These are phyloP conservation scores for Alouatta palliata DNA, from an alignment of 2,113 vertebrate species.

Conservation along the genomic window DNA sequence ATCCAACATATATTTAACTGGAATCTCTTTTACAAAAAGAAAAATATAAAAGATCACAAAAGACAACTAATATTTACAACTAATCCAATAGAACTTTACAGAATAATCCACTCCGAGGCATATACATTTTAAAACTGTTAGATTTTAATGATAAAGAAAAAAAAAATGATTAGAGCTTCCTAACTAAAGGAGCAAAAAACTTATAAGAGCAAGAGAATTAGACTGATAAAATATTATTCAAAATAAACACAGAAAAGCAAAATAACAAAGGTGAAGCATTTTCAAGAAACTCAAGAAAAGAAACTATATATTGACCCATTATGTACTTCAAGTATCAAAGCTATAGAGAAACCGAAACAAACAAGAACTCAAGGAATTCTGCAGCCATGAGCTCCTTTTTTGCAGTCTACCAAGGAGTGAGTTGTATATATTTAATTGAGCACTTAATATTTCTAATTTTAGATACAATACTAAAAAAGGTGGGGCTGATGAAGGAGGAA, in stretches of 20 bases:
- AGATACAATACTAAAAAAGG: neutral
- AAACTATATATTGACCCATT: neutral
- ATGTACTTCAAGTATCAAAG: neutral
- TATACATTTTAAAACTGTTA: neutral
- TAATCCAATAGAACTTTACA: neutral
- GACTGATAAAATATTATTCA: neutral
- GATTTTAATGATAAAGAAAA: neutral
- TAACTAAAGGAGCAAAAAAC: neutral
- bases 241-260: neutral
- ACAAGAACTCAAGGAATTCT: neutral
- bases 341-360: neutral
- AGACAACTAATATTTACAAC: neutral
- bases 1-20: neutral
- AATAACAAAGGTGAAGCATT: neutral
- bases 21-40: neutral
- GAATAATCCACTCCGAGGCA: neutral
- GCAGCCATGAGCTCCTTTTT: neutral
- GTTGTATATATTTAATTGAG: neutral
- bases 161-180: neutral
- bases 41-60: neutral
- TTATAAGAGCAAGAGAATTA: neutral
- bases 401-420: neutral
- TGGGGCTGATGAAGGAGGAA: neutral
- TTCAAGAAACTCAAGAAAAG: neutral
- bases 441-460: neutral